phyloP scores from a whole-genome alignment of 2,888 invertebrate genomes.

The Lasiommata megera region DNA sequence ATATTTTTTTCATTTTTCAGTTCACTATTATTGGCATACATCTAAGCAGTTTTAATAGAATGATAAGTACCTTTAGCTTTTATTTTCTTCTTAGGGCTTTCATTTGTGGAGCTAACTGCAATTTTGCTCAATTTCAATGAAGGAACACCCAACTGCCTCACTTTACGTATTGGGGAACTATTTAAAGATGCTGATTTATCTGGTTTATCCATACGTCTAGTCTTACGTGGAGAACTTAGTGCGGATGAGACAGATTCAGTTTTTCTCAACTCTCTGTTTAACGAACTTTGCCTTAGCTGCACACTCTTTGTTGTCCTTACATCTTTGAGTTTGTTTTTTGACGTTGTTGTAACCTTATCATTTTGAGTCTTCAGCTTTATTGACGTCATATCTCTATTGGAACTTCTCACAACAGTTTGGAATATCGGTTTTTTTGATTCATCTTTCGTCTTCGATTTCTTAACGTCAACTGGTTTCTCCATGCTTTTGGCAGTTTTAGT shows the following conservation, averaged over 20 bases:
- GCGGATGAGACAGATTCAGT: constrained; percentile 61
- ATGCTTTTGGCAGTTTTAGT: constrained; percentile 57
- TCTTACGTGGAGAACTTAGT: constrained; percentile 70
- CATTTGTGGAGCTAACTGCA: constrained; percentile 60
- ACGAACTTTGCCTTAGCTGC: constrained; percentile 66
- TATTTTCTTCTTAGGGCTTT: constrained; percentile 64
- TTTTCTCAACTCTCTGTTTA: constrained; percentile 64
- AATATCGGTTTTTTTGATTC: constrained; percentile 68
- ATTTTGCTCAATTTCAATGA: constrained; percentile 53
- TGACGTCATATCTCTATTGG: constrained; percentile 41
- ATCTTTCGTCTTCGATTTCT: constrained; percentile 59
- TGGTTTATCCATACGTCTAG: constrained; percentile 68
- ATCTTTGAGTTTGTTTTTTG: constrained; percentile 55
- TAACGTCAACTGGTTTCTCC: constrained; percentile 62
- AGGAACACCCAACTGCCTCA: constrained; percentile 64
- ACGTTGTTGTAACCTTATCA: constrained; percentile 57
- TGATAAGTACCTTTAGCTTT: constrained; percentile 44
- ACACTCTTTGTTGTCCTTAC: constrained; percentile 60
- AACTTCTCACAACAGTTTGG: constrained; percentile 68
- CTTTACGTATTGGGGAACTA: constrained; percentile 74
- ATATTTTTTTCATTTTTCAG: too few species aligned
- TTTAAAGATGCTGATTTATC: constrained; percentile 72
- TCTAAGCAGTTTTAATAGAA: not conserved
- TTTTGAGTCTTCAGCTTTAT: constrained; percentile 51
- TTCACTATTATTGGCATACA: too few species aligned